Percentiles rank a stretch among this genome's conserved stretches.
These are phyloP conservation scores for Acanthurus leucopareius DNA, from an alignment of 2,797 vertebrate species.

Conservation along the genomic window DNA sequence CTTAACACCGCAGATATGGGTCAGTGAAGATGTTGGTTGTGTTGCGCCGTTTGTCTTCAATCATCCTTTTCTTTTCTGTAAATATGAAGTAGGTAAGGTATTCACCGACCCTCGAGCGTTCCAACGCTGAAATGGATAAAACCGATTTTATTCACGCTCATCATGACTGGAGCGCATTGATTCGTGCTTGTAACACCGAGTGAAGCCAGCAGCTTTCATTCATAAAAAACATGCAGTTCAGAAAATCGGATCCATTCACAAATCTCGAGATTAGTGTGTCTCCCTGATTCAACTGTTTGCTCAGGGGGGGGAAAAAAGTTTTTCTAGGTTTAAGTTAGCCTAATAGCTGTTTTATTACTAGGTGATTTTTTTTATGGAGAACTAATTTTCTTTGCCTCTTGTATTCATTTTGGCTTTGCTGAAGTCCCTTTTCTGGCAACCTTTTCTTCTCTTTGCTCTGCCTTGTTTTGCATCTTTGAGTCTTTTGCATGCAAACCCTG, in stretches of 20 bases:
- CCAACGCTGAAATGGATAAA: constrained; percentile 44
- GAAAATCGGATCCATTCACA: constrained; percentile 68
- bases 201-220: constrained; percentile 69
- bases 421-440: constrained; percentile 52
- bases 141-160: constrained; percentile 51
- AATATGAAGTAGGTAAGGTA: constrained; percentile 29
- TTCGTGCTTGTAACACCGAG: constrained; percentile 61
- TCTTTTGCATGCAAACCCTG: constrained; percentile 80
- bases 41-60: constrained; percentile 19
- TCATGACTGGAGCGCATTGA: constrained; percentile 66
- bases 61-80: constrained; percentile 15
- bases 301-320: neutral
- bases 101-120: constrained; percentile 7
- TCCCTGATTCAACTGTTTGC: neutral
- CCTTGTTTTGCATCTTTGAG: constrained; percentile 76
- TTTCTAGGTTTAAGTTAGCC: neutral
- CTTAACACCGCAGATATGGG: constrained; percentile 17
- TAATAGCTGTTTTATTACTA: neutral
- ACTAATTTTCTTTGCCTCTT: constrained; percentile 18
- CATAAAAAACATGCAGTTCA: constrained; percentile 72
- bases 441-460: constrained; percentile 52
- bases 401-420: constrained; percentile 38
- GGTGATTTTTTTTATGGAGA: constrained; percentile 8
- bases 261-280: constrained; percentile 5
- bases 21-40: constrained; percentile 33